phyloP scores from a whole-genome alignment of 2,888 invertebrate genomes.

The Sesamia inferens region DNA sequence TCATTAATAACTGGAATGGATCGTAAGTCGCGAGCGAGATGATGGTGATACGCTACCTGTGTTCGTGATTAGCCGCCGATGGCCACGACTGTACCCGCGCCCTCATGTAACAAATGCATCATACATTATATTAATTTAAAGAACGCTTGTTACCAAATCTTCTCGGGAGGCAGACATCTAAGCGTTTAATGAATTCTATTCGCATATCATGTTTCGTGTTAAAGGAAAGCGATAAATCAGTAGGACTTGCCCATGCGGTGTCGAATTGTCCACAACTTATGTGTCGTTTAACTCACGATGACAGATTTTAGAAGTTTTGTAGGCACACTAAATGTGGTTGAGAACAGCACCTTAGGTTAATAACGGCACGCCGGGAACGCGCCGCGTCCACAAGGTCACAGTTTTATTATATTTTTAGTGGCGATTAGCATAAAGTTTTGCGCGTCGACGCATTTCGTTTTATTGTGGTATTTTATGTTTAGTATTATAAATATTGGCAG shows the following conservation, averaged over 20 bases:
- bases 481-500: constrained; percentile 80
- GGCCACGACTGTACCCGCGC: constrained; percentile 40
- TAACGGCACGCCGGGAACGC: constrained; percentile 64
- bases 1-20: constrained; percentile 86
- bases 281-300: constrained; percentile 60
- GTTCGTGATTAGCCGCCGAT: constrained; percentile 76
- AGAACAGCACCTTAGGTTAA: constrained; percentile 60
- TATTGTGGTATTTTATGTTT: constrained; percentile 81
- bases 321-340: constrained; percentile 57
- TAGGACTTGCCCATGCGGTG: constrained; percentile 59
- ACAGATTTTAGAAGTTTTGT: constrained; percentile 64
- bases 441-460: constrained; percentile 78
- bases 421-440: constrained; percentile 81
- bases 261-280: constrained; percentile 62
- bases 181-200: constrained; percentile 60
- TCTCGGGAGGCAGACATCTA: constrained; percentile 41
- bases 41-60: constrained; percentile 84
- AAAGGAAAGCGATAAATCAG: constrained; percentile 64
- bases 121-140: constrained; percentile 48
- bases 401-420: constrained; percentile 81
- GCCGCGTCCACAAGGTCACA: constrained; percentile 70
- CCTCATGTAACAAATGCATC: constrained; percentile 48
- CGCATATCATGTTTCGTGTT: constrained; percentile 62
- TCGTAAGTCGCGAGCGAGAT: constrained; percentile 79
- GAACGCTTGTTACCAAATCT: constrained; percentile 53